Base-by-base conservation (phyloP, 2,888 invertebrate species). In the Sceliomorpha sp. region DNA sequence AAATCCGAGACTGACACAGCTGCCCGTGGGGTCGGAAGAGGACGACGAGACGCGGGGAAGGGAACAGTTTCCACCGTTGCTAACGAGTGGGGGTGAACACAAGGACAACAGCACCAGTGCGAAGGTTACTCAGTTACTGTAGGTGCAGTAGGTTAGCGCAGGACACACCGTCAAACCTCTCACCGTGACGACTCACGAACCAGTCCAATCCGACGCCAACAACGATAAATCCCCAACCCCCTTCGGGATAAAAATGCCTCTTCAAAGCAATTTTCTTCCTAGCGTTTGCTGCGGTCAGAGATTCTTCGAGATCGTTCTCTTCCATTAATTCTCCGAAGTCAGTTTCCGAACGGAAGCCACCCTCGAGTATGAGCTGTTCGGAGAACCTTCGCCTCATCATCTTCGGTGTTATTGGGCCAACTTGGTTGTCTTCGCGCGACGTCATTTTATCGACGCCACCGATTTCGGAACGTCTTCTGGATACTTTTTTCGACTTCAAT, bases 161-260 rank as follows among this genome's bases (percentile, higher is more conserved):
- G n/a, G n/a, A n/a, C n/a, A n/a, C n/a, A n/a, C n/a, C n/a, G n/a
- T n/a, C n/a, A n/a, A n/a, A n/a, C n/a, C n/a, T n/a, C n/a, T n/a
- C n/a, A n/a, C n/a, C n/a, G n/a, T n/a, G n/a, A n/a, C n/a, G n/a
- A n/a, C n/a, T n/a, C n/a, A n/a, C n/a, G n/a, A n/a, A n/a, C n/a
- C n/a, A n/a, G n/a, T n/a, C n/a, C n/a, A n/a, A n/a, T n/a, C 93
- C 93, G 27, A 93, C 93, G 15, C 90, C 89, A 4, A 94, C 91
- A 51, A 96, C 92, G 59, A 94, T 92, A 93, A 94, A 95, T 14
- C 96, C 96, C 95, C 95, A 96, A 1, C 95, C 95, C 3, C 95
- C 95, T 89, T 95, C 96, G 14, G 95, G 95, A 88, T 95, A 95
- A 89, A 95, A 95, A 85, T 95, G 94, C 50, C 85, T 81, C 50